Base-by-base conservation (phyloP, 1,140 invertebrate genomes). In the Colletes latitarsis region DNA sequence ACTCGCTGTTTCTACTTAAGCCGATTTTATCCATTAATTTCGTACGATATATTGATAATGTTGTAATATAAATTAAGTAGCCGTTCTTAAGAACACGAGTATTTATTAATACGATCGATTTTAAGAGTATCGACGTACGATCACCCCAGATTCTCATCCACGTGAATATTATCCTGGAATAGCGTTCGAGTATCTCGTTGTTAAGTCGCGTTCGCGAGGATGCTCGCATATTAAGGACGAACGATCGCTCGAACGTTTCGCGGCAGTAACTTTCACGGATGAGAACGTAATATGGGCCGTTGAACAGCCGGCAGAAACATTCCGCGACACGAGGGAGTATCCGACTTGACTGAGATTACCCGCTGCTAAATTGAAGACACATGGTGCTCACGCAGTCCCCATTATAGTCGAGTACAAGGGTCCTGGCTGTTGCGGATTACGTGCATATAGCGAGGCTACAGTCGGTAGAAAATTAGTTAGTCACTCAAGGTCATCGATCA, bases 341-440 rank as follows among this genome's bases (percentile, higher is more conserved):
- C 6, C 21, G 53, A 41, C 39, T 17, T 30, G 63, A 64, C 43
- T 74, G 53, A 21, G 49, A n/a, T 21, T 14, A 52, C 74, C 49
- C 12, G 46, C 55, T 57, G 67, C 12, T 81, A 63, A 85, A 82
- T 81, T 53, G 68, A 72, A 83, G 60, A 12, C 57, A 67, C 80
- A 60, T 49, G 12, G 52, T 49, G 14, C 21, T 30, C 71, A 53
- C 10, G 53, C n/a, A n/a, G 60, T 80, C 60, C 12, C 60, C 17
- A 68, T 53, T 60, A 68, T 12, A 12, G 19, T 55, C 43, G 57
- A 39, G 53, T n/a, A 53, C 67, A 17, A 60, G 19, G 69, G 74
- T 58, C 19, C 53, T 62, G 58, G 43, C 41, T 58, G 58, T 64
- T 58, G 60, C 60, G 53, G 67, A 83, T 83, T 81, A 81, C 76